A percentile compares a stretch with the other conserved stretches of the same genome.
Evolutionary conservation across 2,113 vertebrate genomes (phyloP).

Genomic region (Pitta sordida): DNA sequence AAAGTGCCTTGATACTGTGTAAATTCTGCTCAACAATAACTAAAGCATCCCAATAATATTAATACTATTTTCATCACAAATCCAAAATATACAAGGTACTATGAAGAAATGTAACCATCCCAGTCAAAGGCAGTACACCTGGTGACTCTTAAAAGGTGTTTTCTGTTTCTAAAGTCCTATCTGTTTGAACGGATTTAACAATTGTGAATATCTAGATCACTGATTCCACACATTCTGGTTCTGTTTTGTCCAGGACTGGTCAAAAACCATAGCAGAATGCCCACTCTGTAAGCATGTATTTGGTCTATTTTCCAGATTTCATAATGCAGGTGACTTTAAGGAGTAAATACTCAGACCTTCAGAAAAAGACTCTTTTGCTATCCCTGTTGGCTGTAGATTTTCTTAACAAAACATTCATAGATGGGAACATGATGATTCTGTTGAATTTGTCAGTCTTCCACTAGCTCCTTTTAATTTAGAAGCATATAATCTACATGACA

Average conservation of each 20-base stretch:
- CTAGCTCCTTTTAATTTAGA: constrained; percentile 79
- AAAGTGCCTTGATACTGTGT: background rate
- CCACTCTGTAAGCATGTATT: constrained; percentile 85
- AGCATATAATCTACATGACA: constrained; percentile 75
- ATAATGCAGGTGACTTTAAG: constrained; percentile 80
- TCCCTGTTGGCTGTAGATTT: constrained; percentile 74
- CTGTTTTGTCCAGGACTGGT: constrained; percentile 83
- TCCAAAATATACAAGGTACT: background rate
- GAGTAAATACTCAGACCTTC: constrained; percentile 74
- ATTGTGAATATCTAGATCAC: constrained; percentile 77
- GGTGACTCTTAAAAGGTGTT: constrained; percentile 12
- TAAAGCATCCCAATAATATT: background rate
- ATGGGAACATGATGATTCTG: constrained; percentile 45
- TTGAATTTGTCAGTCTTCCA: constrained; percentile 76
- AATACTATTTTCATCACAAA: background rate
- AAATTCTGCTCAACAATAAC: background rate
- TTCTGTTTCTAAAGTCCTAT: constrained; percentile 86
- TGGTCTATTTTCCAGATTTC: constrained; percentile 82
- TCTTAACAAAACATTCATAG: constrained; percentile 81
- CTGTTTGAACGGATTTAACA: constrained; percentile 83
- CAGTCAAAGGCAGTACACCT: background rate
- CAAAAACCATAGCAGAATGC: constrained; percentile 83
- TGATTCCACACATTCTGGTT: constrained; percentile 87
- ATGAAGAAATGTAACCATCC: background rate
- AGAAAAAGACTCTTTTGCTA: constrained; percentile 68